Percentiles rank a stretch among this genome's conserved stretches.
Conservation (phyloP, 2,797 vertebrate genomes). For the Pelobates cultripes region DNA sequence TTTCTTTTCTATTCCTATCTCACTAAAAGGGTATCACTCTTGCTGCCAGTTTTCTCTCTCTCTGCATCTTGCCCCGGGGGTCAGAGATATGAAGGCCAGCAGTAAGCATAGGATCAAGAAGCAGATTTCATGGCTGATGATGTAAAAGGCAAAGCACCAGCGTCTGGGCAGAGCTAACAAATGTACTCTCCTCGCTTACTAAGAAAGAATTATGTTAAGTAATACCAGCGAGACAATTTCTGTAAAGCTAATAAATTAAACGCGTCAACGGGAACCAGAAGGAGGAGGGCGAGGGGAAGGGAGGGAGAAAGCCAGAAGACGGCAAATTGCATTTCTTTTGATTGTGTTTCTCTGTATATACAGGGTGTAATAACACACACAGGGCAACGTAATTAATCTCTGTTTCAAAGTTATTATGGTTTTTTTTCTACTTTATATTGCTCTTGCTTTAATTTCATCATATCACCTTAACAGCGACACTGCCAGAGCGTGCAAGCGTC, state of each 20-base stretch:
- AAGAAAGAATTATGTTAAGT: conserved; percentile 59
- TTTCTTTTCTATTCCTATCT: conserved; percentile 1
- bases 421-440: conserved; percentile 24
- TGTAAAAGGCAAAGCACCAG: conserved; percentile 45
- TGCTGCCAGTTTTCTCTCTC: not conserved
- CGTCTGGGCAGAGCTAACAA: conserved; percentile 49
- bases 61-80: conserved; percentile 21
- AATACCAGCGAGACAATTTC: conserved; percentile 56
- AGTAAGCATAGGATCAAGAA: conserved; percentile 38
- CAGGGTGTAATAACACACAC: conserved; percentile 51
- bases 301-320: conserved; percentile 48
- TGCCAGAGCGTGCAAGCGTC: not conserved
- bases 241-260: conserved; percentile 58
- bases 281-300: conserved; percentile 44
- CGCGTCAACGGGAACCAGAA: conserved; percentile 49
- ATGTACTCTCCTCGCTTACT: conserved; percentile 48
- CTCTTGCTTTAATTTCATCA: conserved; percentile 54
- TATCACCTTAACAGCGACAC: conserved; percentile 3
- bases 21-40: conserved; percentile 23
- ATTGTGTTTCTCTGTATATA: conserved; percentile 60
- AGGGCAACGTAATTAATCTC: conserved; percentile 59
- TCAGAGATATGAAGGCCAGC: conserved; percentile 48
- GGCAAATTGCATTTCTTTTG: conserved; percentile 67
- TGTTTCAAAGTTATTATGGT: conserved; percentile 54
- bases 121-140: conserved; percentile 50